Conservation (phyloP, 92 coral and sea anemone genomes). For the Palythoa grandiflora region DNA sequence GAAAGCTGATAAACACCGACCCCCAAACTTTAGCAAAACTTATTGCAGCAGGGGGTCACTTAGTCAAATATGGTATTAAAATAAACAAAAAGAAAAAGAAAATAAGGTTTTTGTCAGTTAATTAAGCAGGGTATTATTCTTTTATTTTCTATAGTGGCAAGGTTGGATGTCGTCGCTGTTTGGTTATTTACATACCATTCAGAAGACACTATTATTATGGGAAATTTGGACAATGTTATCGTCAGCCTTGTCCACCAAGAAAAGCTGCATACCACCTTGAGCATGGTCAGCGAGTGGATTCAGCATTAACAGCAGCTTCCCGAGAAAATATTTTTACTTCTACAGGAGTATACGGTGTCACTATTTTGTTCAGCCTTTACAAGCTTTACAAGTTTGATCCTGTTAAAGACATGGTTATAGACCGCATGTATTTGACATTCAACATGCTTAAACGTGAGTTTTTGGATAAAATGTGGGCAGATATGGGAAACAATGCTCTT, state of each 20-base stretch:
- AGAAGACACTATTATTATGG: slow-evolving; percentile 65
- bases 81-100: background rate
- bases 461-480: slow-evolving; percentile 41
- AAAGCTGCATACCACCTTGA: slow-evolving; percentile 8
- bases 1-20: too few species aligned
- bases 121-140: background rate
- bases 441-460: slow-evolving; percentile 38
- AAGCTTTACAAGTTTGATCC: slow-evolving; percentile 9
- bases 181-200: slow-evolving; percentile 45
- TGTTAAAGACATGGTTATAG: background rate
- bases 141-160: slow-evolving; percentile 41
- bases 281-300: background rate
- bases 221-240: slow-evolving; percentile 53
- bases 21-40: too few species aligned
- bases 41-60: too few species aligned
- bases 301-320: background rate
- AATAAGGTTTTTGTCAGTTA: background rate
- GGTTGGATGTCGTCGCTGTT: slow-evolving; percentile 66
- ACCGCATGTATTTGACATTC: background rate
- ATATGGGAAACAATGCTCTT: slow-evolving; percentile 24
- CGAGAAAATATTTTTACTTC: background rate
- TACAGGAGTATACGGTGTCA: background rate
- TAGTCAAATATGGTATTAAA: too few species aligned
- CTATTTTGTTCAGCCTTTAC: background rate
- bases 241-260: slow-evolving; percentile 15